Evolutionary conservation across 2,888 invertebrate species (phyloP), one percentile per base, ranked within the genome.

Genomic region (Proisotoma minuta): DNA sequence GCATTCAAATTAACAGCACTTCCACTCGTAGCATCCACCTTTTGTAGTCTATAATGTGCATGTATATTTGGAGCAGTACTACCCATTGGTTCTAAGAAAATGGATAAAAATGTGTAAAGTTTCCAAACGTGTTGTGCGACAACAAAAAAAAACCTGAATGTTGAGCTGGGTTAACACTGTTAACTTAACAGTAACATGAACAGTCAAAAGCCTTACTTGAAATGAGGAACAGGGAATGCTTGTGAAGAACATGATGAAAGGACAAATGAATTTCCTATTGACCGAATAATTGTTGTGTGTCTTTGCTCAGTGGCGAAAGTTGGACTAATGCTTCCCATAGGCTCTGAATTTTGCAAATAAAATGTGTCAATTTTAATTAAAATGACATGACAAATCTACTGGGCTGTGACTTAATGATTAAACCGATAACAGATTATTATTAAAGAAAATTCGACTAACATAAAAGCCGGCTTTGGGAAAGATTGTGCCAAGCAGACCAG

Each of bases 401-500:
- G n/a, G n/a, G n/a, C n/a, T n/a, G n/a, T n/a, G n/a, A n/a, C n/a
- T n/a, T n/a, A n/a, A n/a, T n/a, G n/a, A n/a, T n/a, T n/a, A n/a
- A n/a, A n/a, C n/a, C n/a, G n/a, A n/a, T n/a, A n/a, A n/a, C n/a
- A n/a, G n/a, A n/a, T n/a, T n/a, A n/a, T n/a, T n/a, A n/a, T n/a
- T n/a, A n/a, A n/a, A n/a, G n/a, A n/a, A n/a, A n/a, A n/a, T n/a
- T n/a, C n/a, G n/a, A n/a, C n/a, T n/a, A n/a, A 87, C 87, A 85
- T 86, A 84, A 85, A 87, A 76, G 81, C 79, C 68, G 86, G 86
- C 76, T 85, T 81, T 69, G 87, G 87, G 77, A 82, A 87, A 74
- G 84, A 86, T 81, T 88, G 87, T 70, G 87, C 87, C 57, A 85
- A 85, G 77, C 87, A 88, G 74, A 84, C 81, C 76, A 88, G 78